phyloP scores from a whole-genome alignment of 92 coral and sea anemone genomes.

The Micromussa lordhowensis region DNA sequence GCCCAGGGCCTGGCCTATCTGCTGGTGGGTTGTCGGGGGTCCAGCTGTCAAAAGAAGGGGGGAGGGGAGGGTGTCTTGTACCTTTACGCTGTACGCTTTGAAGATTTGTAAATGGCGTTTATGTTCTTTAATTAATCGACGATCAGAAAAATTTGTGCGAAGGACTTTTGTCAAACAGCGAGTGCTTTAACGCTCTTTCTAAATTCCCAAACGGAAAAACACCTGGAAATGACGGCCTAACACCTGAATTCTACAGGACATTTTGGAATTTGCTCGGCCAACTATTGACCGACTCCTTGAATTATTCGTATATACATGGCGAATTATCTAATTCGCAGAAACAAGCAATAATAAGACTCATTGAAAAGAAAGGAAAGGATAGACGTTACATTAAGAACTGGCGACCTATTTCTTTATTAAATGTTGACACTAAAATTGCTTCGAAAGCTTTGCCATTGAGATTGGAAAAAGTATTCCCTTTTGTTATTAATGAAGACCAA shows the following conservation, averaged over 20 bases:
- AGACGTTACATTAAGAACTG: conserved; percentile 24
- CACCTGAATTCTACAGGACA: conserved; percentile 56
- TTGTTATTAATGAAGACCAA: conserved; percentile 8
- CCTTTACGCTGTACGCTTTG: too few species aligned
- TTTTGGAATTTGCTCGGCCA: conserved; percentile 42
- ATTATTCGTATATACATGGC: neutral
- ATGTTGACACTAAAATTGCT: conserved; percentile 51
- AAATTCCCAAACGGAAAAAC: conserved; percentile 29
- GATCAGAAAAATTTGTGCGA: conserved; percentile 38
- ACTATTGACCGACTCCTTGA: neutral
- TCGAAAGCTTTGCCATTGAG: conserved; percentile 44
- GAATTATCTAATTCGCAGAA: conserved; percentile 7
- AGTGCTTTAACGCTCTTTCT: conserved; percentile 35
- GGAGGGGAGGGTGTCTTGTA: too few species aligned
- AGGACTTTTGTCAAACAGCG: conserved; percentile 20
- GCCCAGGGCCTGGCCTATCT: too few species aligned
- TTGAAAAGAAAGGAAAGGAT: conserved; percentile 9
- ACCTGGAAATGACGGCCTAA: conserved; percentile 61
- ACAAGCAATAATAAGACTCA: conserved; percentile 1
- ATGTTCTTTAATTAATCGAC: conserved; percentile 12
- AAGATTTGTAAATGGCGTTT: neutral
- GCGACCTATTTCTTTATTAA: conserved; percentile 54
- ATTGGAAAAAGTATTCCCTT: conserved; percentile 17
- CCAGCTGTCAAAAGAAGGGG: too few species aligned
- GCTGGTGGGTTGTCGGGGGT: too few species aligned